These are phyloP conservation scores for Drosophila ficusphila DNA, from an alignment of 1,140 invertebrate genomes.

Conservation along the genomic window DNA sequence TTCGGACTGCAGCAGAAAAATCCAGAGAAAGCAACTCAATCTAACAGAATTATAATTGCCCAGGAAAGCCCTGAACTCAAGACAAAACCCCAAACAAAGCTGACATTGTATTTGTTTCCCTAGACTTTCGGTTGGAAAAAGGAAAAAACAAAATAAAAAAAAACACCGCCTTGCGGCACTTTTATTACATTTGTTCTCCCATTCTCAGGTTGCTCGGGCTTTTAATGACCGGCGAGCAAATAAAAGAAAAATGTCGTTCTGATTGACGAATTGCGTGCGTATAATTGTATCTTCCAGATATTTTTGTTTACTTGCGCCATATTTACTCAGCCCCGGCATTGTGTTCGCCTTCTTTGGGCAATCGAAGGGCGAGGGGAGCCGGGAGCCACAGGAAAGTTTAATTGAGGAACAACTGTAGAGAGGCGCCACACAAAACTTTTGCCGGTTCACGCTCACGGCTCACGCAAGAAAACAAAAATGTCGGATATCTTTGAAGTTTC, in stretches of 20 bases:
- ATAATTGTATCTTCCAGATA: constrained; percentile 83
- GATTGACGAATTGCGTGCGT: constrained; percentile 84
- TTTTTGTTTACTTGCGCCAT: constrained; percentile 77
- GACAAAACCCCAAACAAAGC: constrained; percentile 45
- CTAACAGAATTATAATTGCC: constrained; percentile 73
- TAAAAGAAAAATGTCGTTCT: constrained; percentile 83
- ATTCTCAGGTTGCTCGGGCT: constrained; percentile 52
- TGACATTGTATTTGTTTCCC: constrained; percentile 57
- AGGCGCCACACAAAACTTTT: constrained; percentile 62
- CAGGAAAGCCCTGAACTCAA: constrained; percentile 51
- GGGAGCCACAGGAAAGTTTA: constrained; percentile 54
- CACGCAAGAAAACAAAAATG: constrained; percentile 75
- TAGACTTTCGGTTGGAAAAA: constrained; percentile 9
- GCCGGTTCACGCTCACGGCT: constrained; percentile 42
- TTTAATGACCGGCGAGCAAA: constrained; percentile 77
- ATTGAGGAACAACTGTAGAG: constrained; percentile 80
- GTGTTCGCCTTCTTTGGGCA: constrained; percentile 20
- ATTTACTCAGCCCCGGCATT: constrained; percentile 38
- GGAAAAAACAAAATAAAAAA: no score
- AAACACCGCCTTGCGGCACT: constrained; percentile 76
- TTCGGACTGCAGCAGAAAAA: constrained; percentile 10
- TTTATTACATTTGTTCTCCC: constrained; percentile 67
- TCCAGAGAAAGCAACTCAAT: constrained; percentile 16
- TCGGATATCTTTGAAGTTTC: constrained; percentile 70
- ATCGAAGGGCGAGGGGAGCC: background rate